Base-by-base conservation (phyloP, 2,888 invertebrate species). In the Saturnia pavonia region DNA sequence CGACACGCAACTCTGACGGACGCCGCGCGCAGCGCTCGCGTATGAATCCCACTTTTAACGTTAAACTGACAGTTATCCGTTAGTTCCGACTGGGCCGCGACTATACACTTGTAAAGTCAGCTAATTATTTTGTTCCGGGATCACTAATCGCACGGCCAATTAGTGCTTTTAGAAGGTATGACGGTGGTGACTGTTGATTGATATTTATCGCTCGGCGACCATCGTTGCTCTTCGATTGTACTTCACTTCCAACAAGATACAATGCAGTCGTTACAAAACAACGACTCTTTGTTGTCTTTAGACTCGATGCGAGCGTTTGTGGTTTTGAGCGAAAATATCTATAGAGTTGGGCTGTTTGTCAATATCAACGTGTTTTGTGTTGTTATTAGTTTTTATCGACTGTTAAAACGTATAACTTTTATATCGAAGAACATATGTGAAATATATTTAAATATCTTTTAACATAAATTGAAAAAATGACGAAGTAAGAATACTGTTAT, bases 11-110 rank as follows among this genome's bases (percentile, higher is more conserved):
- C 54, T 54, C n/a, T 54, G 54, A 54, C 54, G 22, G 54, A n/a
- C 22, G 54, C 2, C 25, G 14, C 25, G 67, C 67, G 14, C 51
- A 72, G 70, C 67, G 27, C 45, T 70, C 72, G 74, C 77, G 1
- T 88, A 88, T 79, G 91, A 90, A 81, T 88, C 89, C 67, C 89
- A 91, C 74, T 75, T 90, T 54, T 90, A 83, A 78, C 69, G 16
- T n/a, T 57, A 43, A 9, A 43, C 43, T 43, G 7, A 43, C 43
- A 1, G 14, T 4, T 1, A 14, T 4, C 9, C 7, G 43, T 43
- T 14, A n/a, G n/a, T n/a, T n/a, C n/a, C 43, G 43, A 14, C 43
- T 43, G 43, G 43, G 14, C 14, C 43, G 43, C 43, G 43, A 43
- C 4, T 1, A 43, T 43, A 43, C 43, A 43, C 43, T 7, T 43